These are phyloP conservation scores for Oryzias celebensis DNA, from an alignment of 2,113 vertebrate species.

Conservation along the genomic window DNA sequence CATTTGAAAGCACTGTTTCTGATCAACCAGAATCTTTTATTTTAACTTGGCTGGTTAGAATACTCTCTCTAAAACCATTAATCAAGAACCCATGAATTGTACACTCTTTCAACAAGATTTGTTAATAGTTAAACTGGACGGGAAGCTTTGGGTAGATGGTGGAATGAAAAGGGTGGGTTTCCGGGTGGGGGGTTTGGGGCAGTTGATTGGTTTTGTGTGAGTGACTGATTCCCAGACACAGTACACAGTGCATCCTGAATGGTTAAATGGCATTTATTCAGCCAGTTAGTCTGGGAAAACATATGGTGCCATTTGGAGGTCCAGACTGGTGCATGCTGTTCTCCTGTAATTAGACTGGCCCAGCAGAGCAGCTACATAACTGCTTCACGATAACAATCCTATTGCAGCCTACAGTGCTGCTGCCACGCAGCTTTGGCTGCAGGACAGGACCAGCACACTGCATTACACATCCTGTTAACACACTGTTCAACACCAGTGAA, in stretches of 20 bases:
- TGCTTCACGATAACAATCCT: conserved; percentile 65
- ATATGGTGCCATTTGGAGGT: conserved; percentile 94
- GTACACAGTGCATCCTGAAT: conserved; percentile 76
- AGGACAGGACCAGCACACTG: conserved; percentile 59
- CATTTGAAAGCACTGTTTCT: conserved; percentile 39
- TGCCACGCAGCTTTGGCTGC: conserved; percentile 62
- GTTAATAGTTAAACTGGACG: conserved; percentile 69
- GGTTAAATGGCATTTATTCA: conserved; percentile 81
- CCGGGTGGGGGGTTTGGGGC: conserved; percentile 24
- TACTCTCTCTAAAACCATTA: conserved; percentile 26
- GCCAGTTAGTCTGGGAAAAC: conserved; percentile 89
- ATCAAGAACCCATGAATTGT: conserved; percentile 23
- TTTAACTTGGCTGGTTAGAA: conserved; percentile 31
- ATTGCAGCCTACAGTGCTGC: conserved; percentile 63
- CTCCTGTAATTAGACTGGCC: conserved; percentile 94
- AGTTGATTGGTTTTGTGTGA: conserved; percentile 73
- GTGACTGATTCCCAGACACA: conserved; percentile 74
- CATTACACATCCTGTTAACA: conserved; percentile 73
- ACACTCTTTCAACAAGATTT: conserved; percentile 36
- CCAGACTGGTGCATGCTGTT: conserved; percentile 89
- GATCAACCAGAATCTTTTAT: conserved; percentile 55
- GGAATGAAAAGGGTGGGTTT: conserved; percentile 46
- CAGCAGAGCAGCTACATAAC: conserved; percentile 78
- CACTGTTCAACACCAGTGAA: conserved; percentile 66
- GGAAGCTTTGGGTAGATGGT: conserved; percentile 51